Conservation (phyloP, 1,140 invertebrate species). For the Caerostris darwini region DNA sequence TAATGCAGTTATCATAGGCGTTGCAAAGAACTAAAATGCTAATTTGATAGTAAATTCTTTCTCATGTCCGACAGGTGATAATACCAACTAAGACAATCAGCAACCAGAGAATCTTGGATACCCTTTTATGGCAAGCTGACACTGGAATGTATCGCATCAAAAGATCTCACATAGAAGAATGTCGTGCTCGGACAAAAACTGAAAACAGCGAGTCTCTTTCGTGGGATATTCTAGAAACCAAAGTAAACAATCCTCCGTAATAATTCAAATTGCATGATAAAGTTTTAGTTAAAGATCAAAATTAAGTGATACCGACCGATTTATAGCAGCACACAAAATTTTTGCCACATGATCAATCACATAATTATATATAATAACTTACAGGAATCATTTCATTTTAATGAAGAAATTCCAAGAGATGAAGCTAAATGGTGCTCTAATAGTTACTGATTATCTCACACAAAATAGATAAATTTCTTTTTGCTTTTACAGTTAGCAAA, state of each 20-base stretch:
- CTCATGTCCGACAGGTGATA: conserved; percentile 86
- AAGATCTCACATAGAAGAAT: conserved; percentile 92
- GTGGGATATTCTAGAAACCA: conserved; percentile 57
- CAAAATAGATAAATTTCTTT: not conserved
- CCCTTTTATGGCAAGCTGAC: conserved; percentile 95
- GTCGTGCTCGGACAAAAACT: conserved; percentile 82
- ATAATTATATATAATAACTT: not conserved
- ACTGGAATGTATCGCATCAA: conserved; percentile 95
- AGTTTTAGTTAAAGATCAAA: not conserved
- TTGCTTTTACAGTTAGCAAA: not conserved
- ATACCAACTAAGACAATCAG: conserved; percentile 95
- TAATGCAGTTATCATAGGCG: too few relatives aligned
- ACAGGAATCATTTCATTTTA: not conserved
- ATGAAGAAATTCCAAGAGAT: not conserved
- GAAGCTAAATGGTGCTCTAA: conserved; percentile 34
- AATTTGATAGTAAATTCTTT: not conserved
- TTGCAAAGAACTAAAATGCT: too few relatives aligned
- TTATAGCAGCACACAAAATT: not conserved
- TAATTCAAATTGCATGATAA: not conserved
- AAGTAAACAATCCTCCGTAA: not conserved
- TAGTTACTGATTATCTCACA: not conserved
- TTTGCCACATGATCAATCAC: not conserved
- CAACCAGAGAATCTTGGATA: conserved; percentile 95
- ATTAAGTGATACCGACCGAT: not conserved
- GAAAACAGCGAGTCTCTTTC: conserved; percentile 38